phyloP scores from a whole-genome alignment of 2,888 invertebrate species.

The Linnaemya vulpina region DNA sequence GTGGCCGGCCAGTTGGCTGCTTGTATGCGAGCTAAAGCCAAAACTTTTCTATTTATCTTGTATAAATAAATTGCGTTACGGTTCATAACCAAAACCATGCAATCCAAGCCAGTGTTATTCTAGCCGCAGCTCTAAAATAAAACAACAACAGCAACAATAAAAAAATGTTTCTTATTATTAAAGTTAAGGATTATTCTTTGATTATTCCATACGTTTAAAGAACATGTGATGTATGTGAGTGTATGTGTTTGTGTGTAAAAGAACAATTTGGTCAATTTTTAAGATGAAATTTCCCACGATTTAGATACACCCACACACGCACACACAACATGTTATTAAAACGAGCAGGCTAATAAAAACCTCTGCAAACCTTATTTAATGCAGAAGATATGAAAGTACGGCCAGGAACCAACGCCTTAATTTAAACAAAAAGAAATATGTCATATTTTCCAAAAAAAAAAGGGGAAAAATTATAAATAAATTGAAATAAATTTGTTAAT shows the following conservation, averaged over 20 bases:
- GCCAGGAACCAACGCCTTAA: slow-evolving; percentile 46
- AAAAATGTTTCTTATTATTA: slow-evolving; percentile 67
- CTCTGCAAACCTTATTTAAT: slow-evolving; percentile 13
- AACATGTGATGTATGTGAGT: neutral
- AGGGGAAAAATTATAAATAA: neutral
- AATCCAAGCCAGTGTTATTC: slow-evolving; percentile 64
- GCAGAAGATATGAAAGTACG: slow-evolving; percentile 24
- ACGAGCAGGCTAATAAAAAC: slow-evolving; percentile 1
- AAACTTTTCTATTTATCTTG: slow-evolving; percentile 58
- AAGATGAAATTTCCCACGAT: slow-evolving; percentile 74
- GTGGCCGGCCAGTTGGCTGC: slow-evolving; percentile 1
- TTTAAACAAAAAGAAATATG: neutral
- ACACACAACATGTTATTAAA: slow-evolving; percentile 64
- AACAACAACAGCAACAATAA: too few species aligned
- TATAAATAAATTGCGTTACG: slow-evolving; percentile 70
- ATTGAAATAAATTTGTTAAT: neutral
- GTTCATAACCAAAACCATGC: slow-evolving; percentile 61
- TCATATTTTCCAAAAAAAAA: neutral
- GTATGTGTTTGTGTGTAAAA: neutral
- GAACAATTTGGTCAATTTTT: slow-evolving; percentile 64
- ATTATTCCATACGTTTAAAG: neutral
- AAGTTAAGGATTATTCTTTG: slow-evolving; percentile 38
- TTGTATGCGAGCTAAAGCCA: neutral
- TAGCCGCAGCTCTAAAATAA: slow-evolving; percentile 47
- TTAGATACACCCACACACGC: slow-evolving; percentile 74